Base-by-base conservation (phyloP, 2,888 invertebrate species). In the Sialis lutaria region DNA sequence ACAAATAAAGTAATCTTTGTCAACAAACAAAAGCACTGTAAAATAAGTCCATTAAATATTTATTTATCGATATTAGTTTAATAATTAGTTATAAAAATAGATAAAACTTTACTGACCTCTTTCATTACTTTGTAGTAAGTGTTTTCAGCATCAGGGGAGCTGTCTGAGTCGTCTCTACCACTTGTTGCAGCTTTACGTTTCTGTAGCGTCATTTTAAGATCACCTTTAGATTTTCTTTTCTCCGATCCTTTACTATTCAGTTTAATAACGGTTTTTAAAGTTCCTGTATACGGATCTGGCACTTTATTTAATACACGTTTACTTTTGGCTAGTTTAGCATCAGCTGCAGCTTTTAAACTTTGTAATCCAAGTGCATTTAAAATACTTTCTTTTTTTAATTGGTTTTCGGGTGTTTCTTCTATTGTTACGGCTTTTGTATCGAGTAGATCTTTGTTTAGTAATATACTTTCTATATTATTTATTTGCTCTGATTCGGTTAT, bases 251-350 rank as follows among this genome's bases (percentile, higher is more conserved):
- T 67, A 51, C 79, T 73, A 60, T 77, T 79, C 52, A 87, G 65
- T 64, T 87, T 84, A 55, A 88, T 88, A 55, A 88, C 81, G 55
- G 87, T 86, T 61, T 87, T 88, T 52, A 88, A 61, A 1, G 86
- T 87, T 37, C 88, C 88, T 3, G 85, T 84, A 57, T 82, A 85
- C 37, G 60, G 60, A 45, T 35, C 44, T 33, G 41, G 44, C 31
- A 7, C 33, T 9, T 35, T 48, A 35, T 37, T 46, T 5, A 43
- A 8, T 33, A 34, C 12, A 33, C 40, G 30, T 42, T 42, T 45
- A 32, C 34, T 43, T 13, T 45, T 48, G n/a, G 41, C 35, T 33
- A 42, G 35, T 54, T 74, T 77, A 2, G 77, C 76, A 56, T 79
- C 77, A 52, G 82, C 81, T 0, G 82, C 82, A 6, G 79, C 82